Evolutionary conservation across 2,888 invertebrate genomes (phyloP).

Genomic region (Euphydryas editha): DNA sequence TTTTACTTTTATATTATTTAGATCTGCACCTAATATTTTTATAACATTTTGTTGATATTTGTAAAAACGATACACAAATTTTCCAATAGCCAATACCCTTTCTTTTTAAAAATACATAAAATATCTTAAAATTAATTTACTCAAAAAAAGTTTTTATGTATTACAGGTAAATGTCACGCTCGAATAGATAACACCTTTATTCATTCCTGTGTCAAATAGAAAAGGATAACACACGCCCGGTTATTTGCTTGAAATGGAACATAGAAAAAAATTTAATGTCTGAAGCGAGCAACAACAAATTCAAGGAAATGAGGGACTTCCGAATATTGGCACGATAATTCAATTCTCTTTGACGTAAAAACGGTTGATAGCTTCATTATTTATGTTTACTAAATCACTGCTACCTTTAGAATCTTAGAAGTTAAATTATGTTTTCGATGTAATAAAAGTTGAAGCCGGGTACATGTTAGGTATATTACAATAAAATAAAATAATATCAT

Average conservation of each 20-base stretch:
- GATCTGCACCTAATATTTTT: too few species aligned
- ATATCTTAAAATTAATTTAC: too few species aligned
- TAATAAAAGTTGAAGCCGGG: neutral
- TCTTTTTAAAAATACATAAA: too few species aligned
- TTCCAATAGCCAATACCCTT: too few species aligned
- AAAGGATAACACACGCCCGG: conserved; percentile 67
- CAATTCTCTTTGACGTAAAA: conserved; percentile 67
- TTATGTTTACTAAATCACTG: conserved; percentile 46
- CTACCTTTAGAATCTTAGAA: conserved; percentile 18
- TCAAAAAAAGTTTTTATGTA: too few species aligned
- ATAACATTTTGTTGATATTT: too few species aligned
- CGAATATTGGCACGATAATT: conserved; percentile 73
- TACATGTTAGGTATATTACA: too few species aligned
- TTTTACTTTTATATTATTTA: too few species aligned
- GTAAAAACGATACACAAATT: too few species aligned
- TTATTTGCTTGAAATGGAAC: conserved; percentile 59
- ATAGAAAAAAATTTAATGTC: conserved; percentile 72
- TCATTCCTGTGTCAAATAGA: conserved; percentile 50
- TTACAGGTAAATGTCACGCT: neutral
- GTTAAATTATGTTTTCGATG: conserved; percentile 26
- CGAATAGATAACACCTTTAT: conserved; percentile 9
- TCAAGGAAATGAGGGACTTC: conserved; percentile 79
- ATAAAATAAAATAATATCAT: too few species aligned
- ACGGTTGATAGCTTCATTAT: conserved; percentile 48
- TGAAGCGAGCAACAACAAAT: conserved; percentile 70